Conservation (phyloP, 2,888 invertebrate genomes). For the Euproctis similis region DNA sequence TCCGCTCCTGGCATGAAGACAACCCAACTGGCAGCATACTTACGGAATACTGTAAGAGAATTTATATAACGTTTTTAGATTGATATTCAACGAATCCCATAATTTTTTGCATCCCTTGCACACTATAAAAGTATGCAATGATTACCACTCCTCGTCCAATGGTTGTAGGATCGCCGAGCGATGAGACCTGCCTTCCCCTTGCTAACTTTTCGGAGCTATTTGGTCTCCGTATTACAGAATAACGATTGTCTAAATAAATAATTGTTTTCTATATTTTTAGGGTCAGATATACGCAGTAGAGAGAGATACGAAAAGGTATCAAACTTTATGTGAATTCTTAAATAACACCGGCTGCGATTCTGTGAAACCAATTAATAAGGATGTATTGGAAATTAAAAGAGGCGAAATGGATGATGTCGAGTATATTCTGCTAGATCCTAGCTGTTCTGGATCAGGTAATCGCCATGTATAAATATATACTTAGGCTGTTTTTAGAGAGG, state of each 20-base stretch:
- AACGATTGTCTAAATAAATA: too few species aligned
- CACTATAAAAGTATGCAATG: too few species aligned
- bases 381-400: slow-evolving; percentile 81
- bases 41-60: slow-evolving; percentile 80
- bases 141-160: too few species aligned
- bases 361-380: slow-evolving; percentile 80
- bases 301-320: slow-evolving; percentile 78
- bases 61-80: too few species aligned
- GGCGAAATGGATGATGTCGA: slow-evolving; percentile 81
- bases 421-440: slow-evolving; percentile 96
- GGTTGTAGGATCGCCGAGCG: too few species aligned
- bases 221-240: too few species aligned
- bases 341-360: slow-evolving; percentile 79
- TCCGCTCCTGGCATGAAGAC: slow-evolving; percentile 99
- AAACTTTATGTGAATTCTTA: slow-evolving; percentile 79
- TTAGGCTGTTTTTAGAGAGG: too few species aligned
- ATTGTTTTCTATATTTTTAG: slow-evolving; percentile 31
- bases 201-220: too few species aligned
- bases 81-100: too few species aligned
- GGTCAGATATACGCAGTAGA: slow-evolving; percentile 91
- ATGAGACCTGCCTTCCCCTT: too few species aligned
- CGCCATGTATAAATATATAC: too few species aligned
- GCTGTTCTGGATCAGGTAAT: slow-evolving; percentile 95
- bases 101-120: too few species aligned
- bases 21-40: slow-evolving; percentile 88